phyloP scores from a whole-genome alignment of 2,797 vertebrate species.

The Manis pentadactyla region DNA sequence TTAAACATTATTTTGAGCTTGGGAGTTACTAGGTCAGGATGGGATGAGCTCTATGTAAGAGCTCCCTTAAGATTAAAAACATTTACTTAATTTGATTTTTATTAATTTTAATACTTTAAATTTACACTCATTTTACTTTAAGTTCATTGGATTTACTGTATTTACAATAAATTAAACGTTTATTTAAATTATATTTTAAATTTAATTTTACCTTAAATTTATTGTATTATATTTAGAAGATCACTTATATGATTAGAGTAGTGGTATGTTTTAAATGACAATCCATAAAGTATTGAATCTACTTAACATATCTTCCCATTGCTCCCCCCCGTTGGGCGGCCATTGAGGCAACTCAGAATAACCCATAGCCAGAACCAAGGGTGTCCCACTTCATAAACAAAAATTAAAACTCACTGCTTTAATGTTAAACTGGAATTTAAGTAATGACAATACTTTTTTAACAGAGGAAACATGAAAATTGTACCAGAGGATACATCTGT shows the following conservation, averaged over 20 bases:
- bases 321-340: neutral
- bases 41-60: neutral
- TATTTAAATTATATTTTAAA: too few species aligned
- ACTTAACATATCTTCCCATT: neutral
- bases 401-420: neutral
- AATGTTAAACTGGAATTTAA: neutral
- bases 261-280: neutral
- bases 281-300: neutral
- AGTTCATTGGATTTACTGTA: too few species aligned
- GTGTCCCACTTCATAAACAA: neutral
- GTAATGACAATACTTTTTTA: neutral
- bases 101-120: neutral
- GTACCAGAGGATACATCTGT: neutral
- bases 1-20: neutral
- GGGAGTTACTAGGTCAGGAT: neutral
- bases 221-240: neutral
- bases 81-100: conserved; percentile 17
- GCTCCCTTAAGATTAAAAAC: neutral
- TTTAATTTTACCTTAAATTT: too few species aligned
- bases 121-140: neutral
- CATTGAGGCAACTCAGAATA: neutral
- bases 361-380: neutral
- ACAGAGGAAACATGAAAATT: neutral
- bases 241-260: neutral
- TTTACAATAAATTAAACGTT: too few species aligned